Conservation (phyloP, 1,140 invertebrate species). For the Euura lappo region DNA sequence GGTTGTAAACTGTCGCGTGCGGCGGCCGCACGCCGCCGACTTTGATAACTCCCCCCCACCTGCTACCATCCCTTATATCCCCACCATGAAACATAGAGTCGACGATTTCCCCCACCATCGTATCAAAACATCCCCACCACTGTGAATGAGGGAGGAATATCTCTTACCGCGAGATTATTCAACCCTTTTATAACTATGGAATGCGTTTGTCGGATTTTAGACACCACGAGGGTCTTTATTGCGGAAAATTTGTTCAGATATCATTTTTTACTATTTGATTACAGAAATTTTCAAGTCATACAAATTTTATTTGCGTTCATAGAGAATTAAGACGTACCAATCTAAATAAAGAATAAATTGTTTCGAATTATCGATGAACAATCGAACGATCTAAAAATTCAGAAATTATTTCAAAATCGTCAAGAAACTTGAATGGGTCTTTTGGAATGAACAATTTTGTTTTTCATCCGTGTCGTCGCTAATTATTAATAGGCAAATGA, state of each 20-base stretch:
- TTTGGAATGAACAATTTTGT: too few relatives aligned
- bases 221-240: background rate
- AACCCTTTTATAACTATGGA: background rate
- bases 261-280: background rate
- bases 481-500: too few relatives aligned
- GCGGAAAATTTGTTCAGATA: background rate
- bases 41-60: slow-evolving; percentile 11
- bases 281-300: background rate
- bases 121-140: slow-evolving; percentile 13
- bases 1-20: slow-evolving; percentile 60
- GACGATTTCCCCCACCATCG: slow-evolving; percentile 12
- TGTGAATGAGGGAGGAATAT: background rate
- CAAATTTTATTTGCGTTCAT: background rate
- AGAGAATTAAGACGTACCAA: too few relatives aligned
- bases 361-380: too few relatives aligned
- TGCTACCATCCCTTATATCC: slow-evolving; percentile 24
- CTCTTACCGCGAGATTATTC: background rate
- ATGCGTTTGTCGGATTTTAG: background rate
- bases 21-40: slow-evolving; percentile 50
- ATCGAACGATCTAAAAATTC: too few relatives aligned
- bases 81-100: slow-evolving; percentile 17
- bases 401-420: too few relatives aligned
- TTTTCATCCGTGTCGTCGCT: too few relatives aligned
- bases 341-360: too few relatives aligned
- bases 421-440: too few relatives aligned